Evolutionary conservation across 2,888 invertebrate genomes (phyloP).

Genomic region (Hymenopus coronatus): DNA sequence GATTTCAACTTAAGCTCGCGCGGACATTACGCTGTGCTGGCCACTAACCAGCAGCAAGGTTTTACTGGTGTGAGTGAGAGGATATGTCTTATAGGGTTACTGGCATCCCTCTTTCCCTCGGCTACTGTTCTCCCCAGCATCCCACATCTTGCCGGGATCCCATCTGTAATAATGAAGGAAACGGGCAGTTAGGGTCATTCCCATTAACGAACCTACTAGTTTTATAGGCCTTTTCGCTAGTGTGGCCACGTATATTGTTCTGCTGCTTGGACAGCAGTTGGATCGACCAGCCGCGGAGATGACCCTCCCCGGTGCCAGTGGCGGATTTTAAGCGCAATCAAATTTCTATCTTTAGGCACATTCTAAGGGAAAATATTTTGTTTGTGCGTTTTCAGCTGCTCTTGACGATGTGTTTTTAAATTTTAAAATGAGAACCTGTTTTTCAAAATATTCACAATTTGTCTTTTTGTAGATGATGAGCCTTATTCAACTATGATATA

Average conservation of each 20-base stretch:
- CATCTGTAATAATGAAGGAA: constrained; percentile 34
- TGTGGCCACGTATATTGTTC: constrained; percentile 9
- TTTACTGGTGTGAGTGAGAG: not conserved
- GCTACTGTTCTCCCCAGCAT: not conserved
- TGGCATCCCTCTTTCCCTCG: constrained; percentile 6
- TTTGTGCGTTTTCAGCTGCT: too few species aligned
- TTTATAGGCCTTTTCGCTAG: constrained; percentile 22
- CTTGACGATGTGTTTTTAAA: too few species aligned
- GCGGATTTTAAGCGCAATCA: not conserved
- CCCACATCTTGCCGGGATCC: constrained; percentile 11
- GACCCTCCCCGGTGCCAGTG: not conserved
- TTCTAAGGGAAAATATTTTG: too few species aligned
- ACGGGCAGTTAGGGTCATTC: constrained; percentile 37
- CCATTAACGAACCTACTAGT: constrained; percentile 35
- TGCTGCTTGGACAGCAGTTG: constrained; percentile 5
- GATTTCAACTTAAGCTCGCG: not conserved
- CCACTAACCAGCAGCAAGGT: constrained; percentile 16
- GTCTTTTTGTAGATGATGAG: too few species aligned
- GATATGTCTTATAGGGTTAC: constrained; percentile 23
- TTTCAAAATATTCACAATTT: too few species aligned
- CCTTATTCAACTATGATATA: too few species aligned
- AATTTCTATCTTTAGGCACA: too few species aligned
- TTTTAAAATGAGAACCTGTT: too few species aligned
- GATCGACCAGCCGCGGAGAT: not conserved
- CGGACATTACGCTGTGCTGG: not conserved